These are phyloP conservation scores for Trissolcus basalis DNA, from an alignment of 1,140 invertebrate species.

Conservation along the genomic window DNA sequence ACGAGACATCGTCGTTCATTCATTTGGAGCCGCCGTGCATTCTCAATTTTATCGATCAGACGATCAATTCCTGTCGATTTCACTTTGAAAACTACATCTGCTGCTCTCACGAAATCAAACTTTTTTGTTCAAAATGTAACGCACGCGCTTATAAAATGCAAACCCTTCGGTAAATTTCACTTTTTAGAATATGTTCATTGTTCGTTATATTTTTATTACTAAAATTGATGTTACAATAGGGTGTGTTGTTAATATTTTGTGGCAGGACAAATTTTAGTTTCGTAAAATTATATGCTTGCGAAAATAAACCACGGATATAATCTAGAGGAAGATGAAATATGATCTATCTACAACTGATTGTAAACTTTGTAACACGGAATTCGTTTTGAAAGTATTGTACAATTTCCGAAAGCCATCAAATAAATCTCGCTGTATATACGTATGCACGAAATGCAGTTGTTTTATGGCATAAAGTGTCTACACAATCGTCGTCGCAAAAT, in stretches of 20 bases:
- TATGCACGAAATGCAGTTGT: slow-evolving; percentile 53
- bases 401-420: slow-evolving; percentile 55
- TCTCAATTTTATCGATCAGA: slow-evolving; percentile 70
- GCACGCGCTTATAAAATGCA: too few species aligned
- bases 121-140: too few species aligned
- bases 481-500: slow-evolving; percentile 59
- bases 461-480: slow-evolving; percentile 47
- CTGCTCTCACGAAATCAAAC: too few species aligned
- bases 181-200: too few species aligned
- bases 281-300: slow-evolving; percentile 3
- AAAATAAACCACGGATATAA: slow-evolving; percentile 46
- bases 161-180: too few species aligned
- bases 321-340: slow-evolving; percentile 34
- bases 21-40: slow-evolving; percentile 64
- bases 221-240: too few species aligned
- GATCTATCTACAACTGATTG: slow-evolving; percentile 42
- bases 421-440: slow-evolving; percentile 47
- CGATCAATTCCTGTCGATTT: too few species aligned
- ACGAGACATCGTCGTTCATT: slow-evolving; percentile 70
- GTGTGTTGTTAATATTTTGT: too few species aligned
- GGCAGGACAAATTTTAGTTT: too few species aligned
- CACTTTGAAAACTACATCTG: too few species aligned
- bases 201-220: too few species aligned
- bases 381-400: slow-evolving; percentile 50
- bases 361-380: slow-evolving; percentile 47